Percentiles rank a stretch among this genome's conserved stretches.
Evolutionary conservation across 2,797 vertebrate species (phyloP).

Genomic region (Pristis pectinata): DNA sequence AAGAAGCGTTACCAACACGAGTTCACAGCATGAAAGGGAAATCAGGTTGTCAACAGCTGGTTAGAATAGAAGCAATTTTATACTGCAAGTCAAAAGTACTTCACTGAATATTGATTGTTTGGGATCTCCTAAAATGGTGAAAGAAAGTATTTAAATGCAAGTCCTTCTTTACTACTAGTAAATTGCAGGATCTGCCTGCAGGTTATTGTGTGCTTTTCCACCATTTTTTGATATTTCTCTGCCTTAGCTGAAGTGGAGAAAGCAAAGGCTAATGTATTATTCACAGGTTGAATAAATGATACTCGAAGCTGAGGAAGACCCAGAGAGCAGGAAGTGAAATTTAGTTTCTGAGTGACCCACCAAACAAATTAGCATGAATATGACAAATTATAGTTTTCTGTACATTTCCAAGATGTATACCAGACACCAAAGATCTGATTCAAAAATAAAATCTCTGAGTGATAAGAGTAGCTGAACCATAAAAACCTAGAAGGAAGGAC

Average conservation of each 20-base stretch:
- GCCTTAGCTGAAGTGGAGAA: not conserved
- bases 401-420: not conserved
- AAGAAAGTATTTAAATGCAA: not conserved
- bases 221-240: not conserved
- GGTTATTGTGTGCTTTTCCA: not conserved
- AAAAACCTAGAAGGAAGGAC: not conserved
- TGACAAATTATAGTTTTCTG: not conserved
- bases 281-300: not conserved
- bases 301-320: not conserved
- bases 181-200: not conserved
- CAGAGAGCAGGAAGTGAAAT: not conserved
- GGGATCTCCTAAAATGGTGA: not conserved
- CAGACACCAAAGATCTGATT: not conserved
- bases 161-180: not conserved
- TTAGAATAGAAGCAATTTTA: not conserved
- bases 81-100: not conserved
- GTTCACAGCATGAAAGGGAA: too few relatives aligned
- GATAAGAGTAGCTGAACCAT: not conserved
- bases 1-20: too few relatives aligned
- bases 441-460: not conserved
- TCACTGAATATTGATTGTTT: not conserved
- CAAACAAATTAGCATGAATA: not conserved
- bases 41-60: too few relatives aligned
- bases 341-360: not conserved
- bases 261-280: not conserved